Base-by-base conservation (phyloP, 35 echinoderm and acorn worm species). In the Ophiothrix spiculata region DNA sequence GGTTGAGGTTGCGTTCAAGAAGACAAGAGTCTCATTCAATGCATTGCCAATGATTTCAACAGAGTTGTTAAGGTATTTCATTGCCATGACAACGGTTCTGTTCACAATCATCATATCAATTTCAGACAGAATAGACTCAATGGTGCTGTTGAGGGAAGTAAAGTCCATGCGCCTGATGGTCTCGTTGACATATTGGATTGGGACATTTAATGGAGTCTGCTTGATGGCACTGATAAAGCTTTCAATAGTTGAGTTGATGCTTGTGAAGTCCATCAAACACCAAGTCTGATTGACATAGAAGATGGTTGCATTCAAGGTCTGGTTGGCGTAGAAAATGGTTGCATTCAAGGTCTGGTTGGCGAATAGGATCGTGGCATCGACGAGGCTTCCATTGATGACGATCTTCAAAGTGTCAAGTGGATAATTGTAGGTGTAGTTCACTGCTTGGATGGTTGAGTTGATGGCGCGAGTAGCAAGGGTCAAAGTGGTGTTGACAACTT, bases 401-500 rank as follows among this genome's bases (percentile, higher is more conserved):
- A 56, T 35, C 37, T 85, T 64, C 25, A 88, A 34, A 35, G 84
- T 77, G 32, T 85, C 81, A 21, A 85, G 76, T 75, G 93, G 93
- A 69, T 95, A 75, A 23, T 91, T 76, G 36, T 79, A 81, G 8
- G 89, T 83, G 38, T 33, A 74, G 32, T 81, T 95, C 39, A 95
- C 35, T 28, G 80, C 81, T 21, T 86, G 78, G 78, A 82, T 74
- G n/a, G 64, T 76, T 38, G 23, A 77, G 73, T 86, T 86, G 39
- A 86, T 86, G 32, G 84, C 73, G 29, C 84, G 60, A 25, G 16
- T 15, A n/a, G 60, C 60, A 12, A 69, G 16, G 25, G 60, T n/a
- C 60, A 69, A n/a, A 73, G 40, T 74, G 1, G 86, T 45, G 37
- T 76, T 46, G 29, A 79, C 78, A 37, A 56, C 37, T 29, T 75